Percentiles rank a stretch among this genome's conserved stretches.
These are phyloP conservation scores for Xerus inauris DNA, from an alignment of 2,113 vertebrate genomes.

Conservation along the genomic window DNA sequence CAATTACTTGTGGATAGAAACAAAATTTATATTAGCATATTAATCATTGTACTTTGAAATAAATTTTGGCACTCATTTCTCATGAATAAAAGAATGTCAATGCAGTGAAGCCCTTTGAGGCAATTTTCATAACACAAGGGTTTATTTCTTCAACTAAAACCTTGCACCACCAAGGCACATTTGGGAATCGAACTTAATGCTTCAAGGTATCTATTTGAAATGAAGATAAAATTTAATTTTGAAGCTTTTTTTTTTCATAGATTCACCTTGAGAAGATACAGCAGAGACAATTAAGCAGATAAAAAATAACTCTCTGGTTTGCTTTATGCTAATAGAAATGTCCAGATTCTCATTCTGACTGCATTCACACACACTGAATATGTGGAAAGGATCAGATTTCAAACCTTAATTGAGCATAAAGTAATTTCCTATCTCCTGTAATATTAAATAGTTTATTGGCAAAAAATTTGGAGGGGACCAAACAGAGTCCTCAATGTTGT, in stretches of 20 bases:
- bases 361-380: background rate
- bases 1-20: conserved; percentile 73
- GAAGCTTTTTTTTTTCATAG: background rate
- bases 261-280: background rate
- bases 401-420: background rate
- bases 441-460: background rate
- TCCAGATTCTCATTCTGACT: background rate
- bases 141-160: conserved; percentile 69
- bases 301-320: background rate
- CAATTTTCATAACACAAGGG: conserved; percentile 68
- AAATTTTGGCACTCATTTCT: conserved; percentile 75
- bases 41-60: conserved; percentile 84
- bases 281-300: background rate
- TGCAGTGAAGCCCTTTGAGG: conserved; percentile 66
- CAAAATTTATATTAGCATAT: conserved; percentile 80
- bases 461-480: background rate
- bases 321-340: background rate
- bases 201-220: conserved; percentile 46
- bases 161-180: background rate
- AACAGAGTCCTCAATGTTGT: background rate
- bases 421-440: background rate
- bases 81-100: conserved; percentile 78
- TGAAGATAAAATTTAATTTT: conserved; percentile 63
- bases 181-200: conserved; percentile 60
- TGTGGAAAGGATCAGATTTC: background rate